These are phyloP conservation scores for Idris sp. DNA, from an alignment of 1,140 invertebrate genomes.

Conservation along the genomic window DNA sequence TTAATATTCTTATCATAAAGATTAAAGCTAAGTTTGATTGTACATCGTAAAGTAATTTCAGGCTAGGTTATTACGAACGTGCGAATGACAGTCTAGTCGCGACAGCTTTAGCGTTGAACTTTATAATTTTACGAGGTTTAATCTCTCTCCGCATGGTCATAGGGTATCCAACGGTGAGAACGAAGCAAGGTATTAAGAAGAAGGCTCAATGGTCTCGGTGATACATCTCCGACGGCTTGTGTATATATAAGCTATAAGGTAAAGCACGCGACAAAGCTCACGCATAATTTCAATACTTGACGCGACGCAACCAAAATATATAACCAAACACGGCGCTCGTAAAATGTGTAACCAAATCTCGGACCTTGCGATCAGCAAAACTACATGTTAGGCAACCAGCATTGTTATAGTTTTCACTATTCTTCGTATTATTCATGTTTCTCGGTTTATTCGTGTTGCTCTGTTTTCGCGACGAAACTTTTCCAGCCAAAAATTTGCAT, in stretches of 20 bases:
- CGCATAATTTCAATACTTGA: constrained; percentile 55
- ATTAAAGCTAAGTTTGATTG: constrained; percentile 49
- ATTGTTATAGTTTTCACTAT: constrained; percentile 57
- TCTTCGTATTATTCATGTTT: constrained; percentile 57
- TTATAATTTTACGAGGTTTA: constrained; percentile 73
- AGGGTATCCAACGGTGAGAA: constrained; percentile 40
- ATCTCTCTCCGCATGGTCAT: constrained; percentile 56
- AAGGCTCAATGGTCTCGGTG: constrained; percentile 37
- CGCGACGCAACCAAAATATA: constrained; percentile 38
- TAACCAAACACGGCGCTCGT: constrained; percentile 40
- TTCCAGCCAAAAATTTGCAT: constrained; percentile 56
- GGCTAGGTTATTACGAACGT: constrained; percentile 66
- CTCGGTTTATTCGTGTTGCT: constrained; percentile 21
- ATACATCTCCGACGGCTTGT: constrained; percentile 50
- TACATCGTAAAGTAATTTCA: constrained; percentile 70
- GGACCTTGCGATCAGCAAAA: constrained; percentile 33
- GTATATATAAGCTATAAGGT: constrained; percentile 58
- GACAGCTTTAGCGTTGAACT: constrained; percentile 66
- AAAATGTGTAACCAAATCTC: constrained; percentile 60
- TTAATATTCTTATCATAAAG: constrained; percentile 32
- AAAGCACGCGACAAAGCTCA: constrained; percentile 50
- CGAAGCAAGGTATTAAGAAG: constrained; percentile 36
- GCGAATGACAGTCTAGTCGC: constrained; percentile 66
- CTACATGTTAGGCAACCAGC: constrained; percentile 23
- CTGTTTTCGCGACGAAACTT: constrained; percentile 31